Base-by-base conservation (phyloP, 1,140 invertebrate species). In the Metaphire vulgaris region DNA sequence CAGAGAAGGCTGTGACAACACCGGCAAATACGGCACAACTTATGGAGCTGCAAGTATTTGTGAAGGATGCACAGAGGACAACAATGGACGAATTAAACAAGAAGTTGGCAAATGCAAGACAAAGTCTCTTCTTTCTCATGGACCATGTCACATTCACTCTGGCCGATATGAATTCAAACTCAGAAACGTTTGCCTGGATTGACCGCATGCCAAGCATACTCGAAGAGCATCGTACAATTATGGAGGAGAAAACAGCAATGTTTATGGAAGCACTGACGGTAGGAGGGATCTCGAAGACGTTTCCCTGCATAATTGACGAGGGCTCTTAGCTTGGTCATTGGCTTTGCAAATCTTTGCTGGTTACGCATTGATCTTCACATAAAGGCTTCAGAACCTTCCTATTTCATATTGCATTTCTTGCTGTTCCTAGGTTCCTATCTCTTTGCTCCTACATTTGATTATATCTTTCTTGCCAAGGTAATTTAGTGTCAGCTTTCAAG, bases 141-240 rank as follows among this genome's bases (percentile, higher is more conserved):
- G 93, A 96, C 84, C 92, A 93, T 82, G 90, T 90, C 0, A 85
- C 89, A 0, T 90, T 96, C 74, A 91, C 91, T 0, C 90, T 92
- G 0, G 87, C 92, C 12, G 92, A 97, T 86, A 91, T 96, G 77
- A 77, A 82, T 2, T 81, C 85, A 12, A 96, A 95, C 82, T 92
- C 92, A 76, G 91, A 91, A 75, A 90, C 92, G 0, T 95, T 95
- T 82, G 90, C 92, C 81, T 96, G 93, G 93, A 92, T 92, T 83
- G 87, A 91, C 21, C 89, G 91, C 56, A 91, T 97, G 88, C 89
- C 91, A 0, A 89, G 89, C 33, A 89, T 96, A 14, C 90, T 97
- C 78, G 90, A 94, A 76, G 91, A 96, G 80, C 91, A 94, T 85
- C 89, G 90, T 77, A 86, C 89, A 21, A 93, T 96, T 67, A 89